phyloP scores from a whole-genome alignment of 2,113 vertebrate species.

The Pholis gunnellus region DNA sequence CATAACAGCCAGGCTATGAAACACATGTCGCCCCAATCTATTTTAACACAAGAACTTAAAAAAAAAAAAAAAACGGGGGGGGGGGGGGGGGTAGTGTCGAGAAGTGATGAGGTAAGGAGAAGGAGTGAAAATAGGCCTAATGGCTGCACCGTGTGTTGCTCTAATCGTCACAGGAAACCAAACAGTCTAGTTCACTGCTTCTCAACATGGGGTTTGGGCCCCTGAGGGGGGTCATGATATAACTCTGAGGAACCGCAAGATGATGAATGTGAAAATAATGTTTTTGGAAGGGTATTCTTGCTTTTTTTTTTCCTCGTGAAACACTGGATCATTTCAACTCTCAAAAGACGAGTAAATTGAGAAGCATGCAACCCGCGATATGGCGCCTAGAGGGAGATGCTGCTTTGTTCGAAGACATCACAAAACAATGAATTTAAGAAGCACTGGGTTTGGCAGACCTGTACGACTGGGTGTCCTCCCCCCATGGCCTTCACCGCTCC shows the following conservation, averaged over 20 bases:
- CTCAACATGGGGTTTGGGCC: neutral
- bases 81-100: conserved; percentile 15
- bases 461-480: conserved; percentile 92
- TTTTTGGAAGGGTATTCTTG: neutral
- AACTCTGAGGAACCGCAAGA: neutral
- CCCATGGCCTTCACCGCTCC: conserved; percentile 96
- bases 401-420: neutral
- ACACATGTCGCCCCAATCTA: conserved; percentile 39
- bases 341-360: neutral
- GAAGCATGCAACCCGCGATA: neutral
- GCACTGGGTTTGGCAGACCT: conserved; percentile 42
- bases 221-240: rapidly evolving
- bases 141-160: conserved; percentile 48
- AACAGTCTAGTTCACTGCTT: conserved; percentile 19
- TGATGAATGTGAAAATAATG: neutral
- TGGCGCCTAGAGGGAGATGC: neutral
- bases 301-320: neutral
- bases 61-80: neutral
- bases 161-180: conserved; percentile 52
- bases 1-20: conserved; percentile 36
- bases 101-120: conserved; percentile 39
- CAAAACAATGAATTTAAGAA: neutral
- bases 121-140: conserved; percentile 47
- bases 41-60: conserved; percentile 41
- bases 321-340: neutral